Evolutionary conservation across 2,113 vertebrate genomes (phyloP), one percentile per base, ranked within the genome.

Genomic region (Myiozetetes cayanensis): DNA sequence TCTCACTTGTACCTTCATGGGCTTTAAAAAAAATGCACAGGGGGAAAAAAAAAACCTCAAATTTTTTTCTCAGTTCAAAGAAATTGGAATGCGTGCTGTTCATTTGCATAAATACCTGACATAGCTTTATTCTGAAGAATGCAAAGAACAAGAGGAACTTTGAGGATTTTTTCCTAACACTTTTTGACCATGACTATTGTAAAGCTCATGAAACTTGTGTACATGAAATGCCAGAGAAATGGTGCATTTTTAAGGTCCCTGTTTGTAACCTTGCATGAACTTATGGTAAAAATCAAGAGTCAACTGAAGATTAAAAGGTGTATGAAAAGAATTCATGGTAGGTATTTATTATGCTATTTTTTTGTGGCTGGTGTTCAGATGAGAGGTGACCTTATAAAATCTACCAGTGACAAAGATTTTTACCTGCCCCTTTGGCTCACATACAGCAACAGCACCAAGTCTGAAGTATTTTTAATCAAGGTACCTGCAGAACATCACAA

Each of bases 191-290:
- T 75, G 85, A 87, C 78, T 95, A 33, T 74, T 96, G 31, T 59
- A 50, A 92, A 86, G 56, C 85, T 74, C 80, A 41, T 63, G 43
- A 63, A 89, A 63, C 10, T 35, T 63, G 25, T 82, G 50, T 70
- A 68, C 50, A 59, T 92, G 77, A 88, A 97, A 96, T 41, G 37
- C 79, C 94, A 95, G 79, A 86, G 82, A 96, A 93, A 90, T 81
- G 76, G 91, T 89, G 91, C 76, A 35, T 96, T 81, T 91, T 96
- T 97, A 96, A 97, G 24, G 10, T 86, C 21, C 25, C 14, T 30
- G 12, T 97, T 96, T 95, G 74, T 96, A 85, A 97, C 94, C 22
- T 39, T 52, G 16, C 43, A 49, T 91, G 95, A 97, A 93, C 75
- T 96, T 95, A 41, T 31, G 65, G 24, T 90, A 37, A 72, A 94